Evolutionary conservation across 2,113 vertebrate species (phyloP).

Genomic region (Thryonomys swinderianus): DNA sequence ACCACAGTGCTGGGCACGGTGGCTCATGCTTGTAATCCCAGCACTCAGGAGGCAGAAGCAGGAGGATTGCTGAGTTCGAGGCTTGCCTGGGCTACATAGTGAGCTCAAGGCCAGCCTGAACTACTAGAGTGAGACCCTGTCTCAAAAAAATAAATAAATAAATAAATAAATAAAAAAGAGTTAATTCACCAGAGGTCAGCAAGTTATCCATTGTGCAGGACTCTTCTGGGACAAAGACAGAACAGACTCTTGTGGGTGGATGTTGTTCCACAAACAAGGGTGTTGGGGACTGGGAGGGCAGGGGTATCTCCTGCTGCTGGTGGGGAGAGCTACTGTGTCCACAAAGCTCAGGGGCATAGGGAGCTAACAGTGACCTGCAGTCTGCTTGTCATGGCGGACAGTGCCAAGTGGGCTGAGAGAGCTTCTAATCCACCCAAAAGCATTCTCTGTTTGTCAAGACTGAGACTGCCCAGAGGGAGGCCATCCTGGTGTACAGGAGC

Average conservation of each 20-base stretch:
- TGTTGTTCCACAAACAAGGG: not conserved
- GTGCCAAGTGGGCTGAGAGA: not conserved
- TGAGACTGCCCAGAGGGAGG: slow-evolving; percentile 51
- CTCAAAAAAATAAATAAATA: no score
- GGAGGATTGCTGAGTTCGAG: no score
- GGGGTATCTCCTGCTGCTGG: not conserved
- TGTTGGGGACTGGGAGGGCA: not conserved
- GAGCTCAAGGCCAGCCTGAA: no score
- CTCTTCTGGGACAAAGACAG: not conserved
- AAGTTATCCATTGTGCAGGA: not conserved
- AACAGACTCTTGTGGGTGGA: not conserved
- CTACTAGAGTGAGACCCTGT: no score
- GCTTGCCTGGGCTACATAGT: no score
- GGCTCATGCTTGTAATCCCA: no score
- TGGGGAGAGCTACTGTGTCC: not conserved
- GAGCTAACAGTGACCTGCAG: not conserved
- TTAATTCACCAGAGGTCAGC: not conserved
- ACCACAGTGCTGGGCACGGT: no score
- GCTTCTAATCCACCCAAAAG: not conserved
- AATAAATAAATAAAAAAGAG: no score
- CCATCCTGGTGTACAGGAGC: slow-evolving; percentile 39
- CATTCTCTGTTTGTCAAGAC: slow-evolving; percentile 53
- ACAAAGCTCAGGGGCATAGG: not conserved
- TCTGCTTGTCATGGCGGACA: not conserved
- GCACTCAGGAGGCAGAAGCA: no score